Percentiles rank a stretch among this genome's conserved stretches.
Evolutionary conservation across 2,113 vertebrate species (phyloP).

Genomic region (Alosa alosa): DNA sequence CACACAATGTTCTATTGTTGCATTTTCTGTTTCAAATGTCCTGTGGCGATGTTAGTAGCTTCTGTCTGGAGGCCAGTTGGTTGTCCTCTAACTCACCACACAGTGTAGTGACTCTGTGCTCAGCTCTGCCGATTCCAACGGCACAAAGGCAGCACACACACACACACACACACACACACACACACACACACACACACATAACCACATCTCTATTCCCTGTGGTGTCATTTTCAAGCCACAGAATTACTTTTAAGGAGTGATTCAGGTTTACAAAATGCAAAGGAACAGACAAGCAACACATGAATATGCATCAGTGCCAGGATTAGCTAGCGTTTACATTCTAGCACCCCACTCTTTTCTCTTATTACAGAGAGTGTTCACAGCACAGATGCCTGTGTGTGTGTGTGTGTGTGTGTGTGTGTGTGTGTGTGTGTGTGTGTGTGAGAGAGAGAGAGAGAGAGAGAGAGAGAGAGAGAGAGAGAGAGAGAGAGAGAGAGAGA

Average conservation of each 20-base stretch:
- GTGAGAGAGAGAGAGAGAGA: background rate
- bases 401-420: constrained; percentile 4
- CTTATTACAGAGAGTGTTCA: background rate
- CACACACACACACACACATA: background rate
- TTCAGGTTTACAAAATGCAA: background rate
- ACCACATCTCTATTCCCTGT: background rate
- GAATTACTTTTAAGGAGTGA: background rate
- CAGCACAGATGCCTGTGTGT: background rate
- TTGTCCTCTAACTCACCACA: background rate
- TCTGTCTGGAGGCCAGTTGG: background rate
- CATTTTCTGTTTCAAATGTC: background rate
- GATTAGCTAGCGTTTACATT: background rate
- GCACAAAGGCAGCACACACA: background rate
- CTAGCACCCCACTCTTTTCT: background rate
- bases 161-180: too few species aligned
- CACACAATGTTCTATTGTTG: background rate
- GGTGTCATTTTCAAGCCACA: background rate
- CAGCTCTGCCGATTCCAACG: background rate
- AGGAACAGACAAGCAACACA: background rate
- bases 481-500: too few species aligned
- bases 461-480: background rate
- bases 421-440: too few species aligned
- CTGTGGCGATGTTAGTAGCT: background rate
- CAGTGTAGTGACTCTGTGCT: background rate
- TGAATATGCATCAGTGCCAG: background rate